Percentiles rank a stretch among this genome's conserved stretches.
phyloP scores from a whole-genome alignment of 2,797 vertebrate species.

The Glyptemys insculpta region DNA sequence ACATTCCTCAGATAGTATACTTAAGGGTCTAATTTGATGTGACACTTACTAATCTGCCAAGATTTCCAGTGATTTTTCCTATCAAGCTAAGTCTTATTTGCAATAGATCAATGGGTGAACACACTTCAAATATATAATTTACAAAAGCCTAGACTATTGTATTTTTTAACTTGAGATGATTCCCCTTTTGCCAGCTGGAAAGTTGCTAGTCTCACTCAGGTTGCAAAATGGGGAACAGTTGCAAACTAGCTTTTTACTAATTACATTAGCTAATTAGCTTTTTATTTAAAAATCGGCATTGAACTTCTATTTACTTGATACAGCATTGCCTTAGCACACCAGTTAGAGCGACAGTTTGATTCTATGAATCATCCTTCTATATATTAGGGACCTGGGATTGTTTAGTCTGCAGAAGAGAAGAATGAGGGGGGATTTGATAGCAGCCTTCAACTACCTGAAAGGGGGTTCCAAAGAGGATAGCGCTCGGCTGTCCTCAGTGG shows the following conservation, averaged over 20 bases:
- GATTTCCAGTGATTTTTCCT: slow-evolving; percentile 60
- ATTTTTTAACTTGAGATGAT: neutral
- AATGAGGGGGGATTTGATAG: too few relatives aligned
- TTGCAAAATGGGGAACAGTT: neutral
- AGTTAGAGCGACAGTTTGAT: neutral
- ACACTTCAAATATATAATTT: neutral
- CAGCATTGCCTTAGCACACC: rapidly evolving
- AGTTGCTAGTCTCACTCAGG: slow-evolving; percentile 30
- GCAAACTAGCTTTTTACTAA: neutral
- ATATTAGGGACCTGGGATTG: too few relatives aligned
- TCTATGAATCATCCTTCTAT: neutral
- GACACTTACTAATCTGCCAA: slow-evolving; percentile 53
- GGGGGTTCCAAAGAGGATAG: too few relatives aligned
- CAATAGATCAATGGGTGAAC: slow-evolving; percentile 17
- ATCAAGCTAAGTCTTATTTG: slow-evolving; percentile 13
- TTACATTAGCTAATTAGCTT: neutral
- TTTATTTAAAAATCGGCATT: slow-evolving; percentile 34
- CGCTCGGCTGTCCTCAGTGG: too few relatives aligned
- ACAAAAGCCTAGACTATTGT: neutral
- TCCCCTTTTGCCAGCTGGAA: slow-evolving; percentile 21
- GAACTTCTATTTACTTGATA: slow-evolving; percentile 40
- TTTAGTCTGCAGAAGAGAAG: too few relatives aligned
- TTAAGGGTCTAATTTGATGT: slow-evolving; percentile 52
- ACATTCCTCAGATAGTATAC: neutral
- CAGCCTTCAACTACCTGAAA: too few relatives aligned